A percentile compares a stretch with the other conserved stretches of the same genome.
Conservation (phyloP, 2,888 invertebrate species). For the Phanerotoma sp. region DNA sequence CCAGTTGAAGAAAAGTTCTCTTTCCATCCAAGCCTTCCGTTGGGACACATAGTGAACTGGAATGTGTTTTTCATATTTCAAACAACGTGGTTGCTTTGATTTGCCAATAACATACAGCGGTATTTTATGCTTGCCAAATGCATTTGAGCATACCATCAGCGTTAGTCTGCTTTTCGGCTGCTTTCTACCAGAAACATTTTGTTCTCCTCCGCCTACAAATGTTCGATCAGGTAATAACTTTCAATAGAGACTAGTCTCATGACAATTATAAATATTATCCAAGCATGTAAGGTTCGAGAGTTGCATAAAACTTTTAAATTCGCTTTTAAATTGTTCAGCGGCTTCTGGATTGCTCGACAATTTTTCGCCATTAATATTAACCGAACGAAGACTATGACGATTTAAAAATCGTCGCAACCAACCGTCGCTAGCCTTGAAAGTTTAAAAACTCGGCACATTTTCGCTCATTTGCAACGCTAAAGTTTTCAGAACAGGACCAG, state of each 20-base stretch:
- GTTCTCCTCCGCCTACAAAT: constrained; percentile 26
- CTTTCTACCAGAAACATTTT: constrained; percentile 35
- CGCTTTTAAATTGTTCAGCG: constrained; percentile 11
- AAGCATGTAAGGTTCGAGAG: neutral
- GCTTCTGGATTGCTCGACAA: constrained; percentile 7
- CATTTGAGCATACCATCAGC: constrained; percentile 40
- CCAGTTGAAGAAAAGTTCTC: neutral
- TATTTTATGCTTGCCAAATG: constrained; percentile 39
- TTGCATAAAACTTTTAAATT: neutral
- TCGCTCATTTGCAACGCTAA: neutral
- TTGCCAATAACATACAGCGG: constrained; percentile 41
- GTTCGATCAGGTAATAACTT: constrained; percentile 30
- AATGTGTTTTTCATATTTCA: constrained; percentile 23
- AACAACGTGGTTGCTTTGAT: constrained; percentile 37
- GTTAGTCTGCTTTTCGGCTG: constrained; percentile 37
- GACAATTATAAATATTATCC: constrained; percentile 35
- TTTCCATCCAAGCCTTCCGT: neutral
- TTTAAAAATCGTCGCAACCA: constrained; percentile 23
- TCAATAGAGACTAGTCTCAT: constrained; percentile 35
- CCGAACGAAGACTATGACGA: constrained; percentile 5
- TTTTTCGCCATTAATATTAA: constrained; percentile 8
- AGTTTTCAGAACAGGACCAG: too few species aligned
- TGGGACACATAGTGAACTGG: constrained; percentile 13
- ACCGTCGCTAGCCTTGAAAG: constrained; percentile 16
- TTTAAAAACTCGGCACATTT: neutral